Conservation (phyloP, 64 coral and sea anemone genomes). For the Montipora sp. region DNA sequence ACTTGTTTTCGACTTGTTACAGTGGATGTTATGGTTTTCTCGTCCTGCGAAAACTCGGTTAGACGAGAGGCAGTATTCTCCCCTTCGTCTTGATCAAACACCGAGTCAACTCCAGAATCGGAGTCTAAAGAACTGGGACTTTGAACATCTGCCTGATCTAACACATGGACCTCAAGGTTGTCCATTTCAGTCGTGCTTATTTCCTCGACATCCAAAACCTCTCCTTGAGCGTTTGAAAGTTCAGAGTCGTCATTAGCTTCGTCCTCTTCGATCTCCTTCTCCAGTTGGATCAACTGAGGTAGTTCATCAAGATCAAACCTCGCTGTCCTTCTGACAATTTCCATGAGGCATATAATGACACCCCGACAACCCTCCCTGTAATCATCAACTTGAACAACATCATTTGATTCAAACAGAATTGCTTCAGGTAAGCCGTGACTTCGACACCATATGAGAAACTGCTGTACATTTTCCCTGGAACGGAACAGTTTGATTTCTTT, state of each 20-base stretch:
- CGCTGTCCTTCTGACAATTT: conserved; percentile 83
- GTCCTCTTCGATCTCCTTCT: conserved; percentile 92
- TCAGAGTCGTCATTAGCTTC: conserved; percentile 71
- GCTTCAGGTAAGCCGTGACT: conserved; percentile 89
- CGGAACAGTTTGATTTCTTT: conserved; percentile 87
- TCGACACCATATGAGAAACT: conserved; percentile 93
- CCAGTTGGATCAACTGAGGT: conserved; percentile 87
- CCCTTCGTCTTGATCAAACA: conserved; percentile 73
- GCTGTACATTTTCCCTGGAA: conserved; percentile 94
- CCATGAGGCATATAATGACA: conserved; percentile 95
- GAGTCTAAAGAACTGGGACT: conserved; percentile 70
- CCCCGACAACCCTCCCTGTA: conserved; percentile 86
- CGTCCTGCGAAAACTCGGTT: conserved; percentile 49
- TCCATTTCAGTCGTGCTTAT: conserved; percentile 70
- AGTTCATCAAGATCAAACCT: conserved; percentile 86
- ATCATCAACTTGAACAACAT: conserved; percentile 93
- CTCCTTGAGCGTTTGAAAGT: conserved; percentile 56
- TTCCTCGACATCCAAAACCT: conserved; percentile 68
- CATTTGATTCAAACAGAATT: conserved; percentile 95
- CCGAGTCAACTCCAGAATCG: conserved; percentile 91
- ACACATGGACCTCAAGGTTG: conserved; percentile 37
- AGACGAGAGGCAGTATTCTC: conserved; percentile 59
- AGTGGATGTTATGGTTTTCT: conserved; percentile 33
- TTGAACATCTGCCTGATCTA: conserved; percentile 60
- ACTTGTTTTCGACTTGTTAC: conserved; percentile 26